A percentile compares a stretch with the other conserved stretches of the same genome.
Conservation (phyloP, 2,888 invertebrate species). For the Latrodectus elegans region DNA sequence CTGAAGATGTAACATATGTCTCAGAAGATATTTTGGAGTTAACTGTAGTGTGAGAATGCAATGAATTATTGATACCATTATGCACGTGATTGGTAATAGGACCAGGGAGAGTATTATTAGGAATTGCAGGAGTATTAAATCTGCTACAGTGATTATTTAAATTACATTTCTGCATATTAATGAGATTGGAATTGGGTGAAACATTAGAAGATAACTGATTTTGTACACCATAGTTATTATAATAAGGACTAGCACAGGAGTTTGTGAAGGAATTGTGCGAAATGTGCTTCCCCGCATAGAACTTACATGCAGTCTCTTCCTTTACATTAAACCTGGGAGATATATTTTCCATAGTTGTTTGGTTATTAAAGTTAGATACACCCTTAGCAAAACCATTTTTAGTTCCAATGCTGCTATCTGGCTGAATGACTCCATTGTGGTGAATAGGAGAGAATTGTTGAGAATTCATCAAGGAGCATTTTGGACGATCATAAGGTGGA, state of each 20-base stretch:
- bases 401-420: conserved; percentile 12
- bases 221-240: not conserved
- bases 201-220: conserved; percentile 8
- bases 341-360: not conserved
- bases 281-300: conserved; percentile 58
- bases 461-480: conserved; percentile 4
- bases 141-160: conserved; percentile 1
- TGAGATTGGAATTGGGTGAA: not conserved
- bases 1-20: conserved; percentile 37
- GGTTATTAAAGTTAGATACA: not conserved
- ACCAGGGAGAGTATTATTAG: not conserved
- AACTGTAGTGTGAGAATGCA: conserved; percentile 13
- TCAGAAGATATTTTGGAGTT: conserved; percentile 29
- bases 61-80: not conserved
- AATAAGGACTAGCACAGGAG: not conserved
- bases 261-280: conserved; percentile 16
- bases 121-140: not conserved
- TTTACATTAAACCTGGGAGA: conserved; percentile 4
- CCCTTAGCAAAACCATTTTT: not conserved
- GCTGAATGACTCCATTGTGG: conserved; percentile 9
- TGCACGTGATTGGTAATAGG: not conserved
- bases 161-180: conserved; percentile 1
- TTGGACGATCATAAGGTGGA: conserved; percentile 28
- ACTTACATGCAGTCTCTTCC: conserved; percentile 53
- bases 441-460: conserved; percentile 5